Base-by-base conservation (phyloP, 2,888 invertebrate species). In the Trissolcus japonicus region DNA sequence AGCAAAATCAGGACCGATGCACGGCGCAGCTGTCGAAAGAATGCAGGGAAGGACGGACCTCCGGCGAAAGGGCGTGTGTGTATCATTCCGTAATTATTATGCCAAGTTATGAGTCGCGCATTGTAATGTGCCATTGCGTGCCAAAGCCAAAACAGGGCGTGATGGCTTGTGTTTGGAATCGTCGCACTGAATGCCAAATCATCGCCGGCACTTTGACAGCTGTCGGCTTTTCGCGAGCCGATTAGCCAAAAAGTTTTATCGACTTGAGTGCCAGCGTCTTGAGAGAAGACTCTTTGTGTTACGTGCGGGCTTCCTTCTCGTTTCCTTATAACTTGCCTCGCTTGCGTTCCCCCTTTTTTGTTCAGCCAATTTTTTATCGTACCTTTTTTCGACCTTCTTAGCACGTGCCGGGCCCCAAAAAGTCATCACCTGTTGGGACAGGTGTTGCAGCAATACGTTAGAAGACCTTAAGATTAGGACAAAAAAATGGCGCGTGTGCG, bases 381-480 rank as follows among this genome's bases (percentile, higher is more conserved):
- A 17, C 11, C 6, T 43, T 61, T 50, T 61, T 48, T 16, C 53
- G 55, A n/a, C 50, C 63, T 59, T 56, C 62, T 56, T 62, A 76
- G 83, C 82, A 82, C 79, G 78, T 80, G 80, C 78, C 80, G 71
- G 76, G 35, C 63, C 76, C 66, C 65, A 48, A 69, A 71, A 76
- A 78, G 63, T 71, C 81, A 76, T 84, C 86, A 86, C 86, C 86
- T 86, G 86, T 85, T 86, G 71, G 74, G 82, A 83, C 86, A 86
- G 86, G 85, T 86, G 86, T 79, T 60, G 71, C 68, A 71, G 71
- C 77, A 76, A 79, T 69, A 78, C 80, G 80, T 68, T 74, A 48
- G 9, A 80, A 63, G 78, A 79, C 82, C 82, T 79, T 81, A 81
- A 82, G 80, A 74, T 48, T 66, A 69, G 65, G 56, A 55, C 59